A percentile compares a stretch with the other conserved stretches of the same genome.
phyloP scores from a whole-genome alignment of 2,797 vertebrate species.

The Cyclopterus lumpus region DNA sequence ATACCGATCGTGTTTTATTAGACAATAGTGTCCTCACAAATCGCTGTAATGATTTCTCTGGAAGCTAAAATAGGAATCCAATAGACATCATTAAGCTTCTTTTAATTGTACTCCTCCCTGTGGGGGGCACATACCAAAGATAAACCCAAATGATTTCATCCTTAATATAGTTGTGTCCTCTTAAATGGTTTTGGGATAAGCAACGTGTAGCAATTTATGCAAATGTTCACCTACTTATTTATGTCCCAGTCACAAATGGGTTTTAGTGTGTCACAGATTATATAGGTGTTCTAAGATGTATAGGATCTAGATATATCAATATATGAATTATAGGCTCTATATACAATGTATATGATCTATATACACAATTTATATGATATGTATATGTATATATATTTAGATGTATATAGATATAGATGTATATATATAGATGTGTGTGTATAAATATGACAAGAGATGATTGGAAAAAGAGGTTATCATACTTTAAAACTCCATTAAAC shows the following conservation, averaged over 20 bases:
- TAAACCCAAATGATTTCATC: conserved; percentile 49
- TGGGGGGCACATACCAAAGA: conserved; percentile 35
- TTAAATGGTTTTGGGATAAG: conserved; percentile 17
- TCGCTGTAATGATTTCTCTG: conserved; percentile 77
- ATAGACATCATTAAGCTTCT: conserved; percentile 74
- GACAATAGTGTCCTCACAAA: conserved; percentile 74
- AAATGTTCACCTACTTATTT: conserved; percentile 7
- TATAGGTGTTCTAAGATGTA: neutral
- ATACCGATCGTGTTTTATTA: conserved; percentile 65
- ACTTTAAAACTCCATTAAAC: conserved; percentile 39
- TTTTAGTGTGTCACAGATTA: neutral
- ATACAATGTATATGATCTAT: neutral
- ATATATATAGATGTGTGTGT: no score
- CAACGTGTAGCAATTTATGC: conserved; percentile 6
- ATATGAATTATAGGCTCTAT: neutral
- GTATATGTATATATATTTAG: neutral
- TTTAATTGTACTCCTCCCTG: conserved; percentile 71
- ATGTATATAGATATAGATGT: neutral
- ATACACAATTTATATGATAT: neutral
- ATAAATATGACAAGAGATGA: neutral
- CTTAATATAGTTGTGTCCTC: conserved; percentile 44
- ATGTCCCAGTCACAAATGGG: neutral
- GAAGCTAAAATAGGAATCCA: conserved; percentile 77
- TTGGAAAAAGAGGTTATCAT: neutral
- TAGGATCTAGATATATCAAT: neutral